Evolutionary conservation across 2,113 vertebrate species (phyloP).

Genomic region (Irena cyanogastra): DNA sequence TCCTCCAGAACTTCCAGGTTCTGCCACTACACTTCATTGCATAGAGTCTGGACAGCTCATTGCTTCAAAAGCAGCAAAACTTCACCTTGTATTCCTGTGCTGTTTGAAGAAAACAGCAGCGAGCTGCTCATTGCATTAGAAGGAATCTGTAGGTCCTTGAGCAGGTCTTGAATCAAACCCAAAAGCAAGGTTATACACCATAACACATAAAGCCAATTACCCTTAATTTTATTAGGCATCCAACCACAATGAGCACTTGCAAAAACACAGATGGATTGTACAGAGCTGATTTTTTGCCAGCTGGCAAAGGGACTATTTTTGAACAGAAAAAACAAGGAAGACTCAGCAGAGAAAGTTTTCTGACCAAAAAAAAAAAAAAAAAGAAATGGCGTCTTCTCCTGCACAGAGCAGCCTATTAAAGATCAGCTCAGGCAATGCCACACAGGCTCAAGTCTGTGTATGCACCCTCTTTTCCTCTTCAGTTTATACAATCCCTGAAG

Average conservation of each 20-base stretch:
- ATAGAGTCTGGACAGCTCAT: background rate
- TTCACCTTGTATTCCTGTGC: background rate
- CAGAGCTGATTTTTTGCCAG: background rate
- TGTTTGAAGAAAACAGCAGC: background rate
- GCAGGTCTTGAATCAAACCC: background rate
- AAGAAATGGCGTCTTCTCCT: background rate
- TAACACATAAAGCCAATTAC: slow-evolving; percentile 15
- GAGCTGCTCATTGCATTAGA: background rate
- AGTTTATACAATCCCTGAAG: background rate
- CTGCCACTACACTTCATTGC: background rate
- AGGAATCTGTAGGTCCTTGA: background rate
- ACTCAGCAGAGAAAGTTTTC: background rate
- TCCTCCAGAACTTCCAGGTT: background rate
- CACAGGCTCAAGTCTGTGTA: background rate
- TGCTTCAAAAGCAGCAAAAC: background rate
- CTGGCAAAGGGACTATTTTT: background rate
- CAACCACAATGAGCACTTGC: background rate
- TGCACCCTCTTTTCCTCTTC: background rate
- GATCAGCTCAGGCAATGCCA: background rate
- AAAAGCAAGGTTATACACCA: background rate
- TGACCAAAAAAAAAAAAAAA: background rate
- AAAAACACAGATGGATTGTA: slow-evolving; percentile 27
- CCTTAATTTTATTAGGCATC: slow-evolving; percentile 39
- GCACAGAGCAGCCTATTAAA: background rate
- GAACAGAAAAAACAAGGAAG: background rate